Base-by-base conservation (phyloP, 2,888 invertebrate species). In the Tricholauxania praeusta region DNA sequence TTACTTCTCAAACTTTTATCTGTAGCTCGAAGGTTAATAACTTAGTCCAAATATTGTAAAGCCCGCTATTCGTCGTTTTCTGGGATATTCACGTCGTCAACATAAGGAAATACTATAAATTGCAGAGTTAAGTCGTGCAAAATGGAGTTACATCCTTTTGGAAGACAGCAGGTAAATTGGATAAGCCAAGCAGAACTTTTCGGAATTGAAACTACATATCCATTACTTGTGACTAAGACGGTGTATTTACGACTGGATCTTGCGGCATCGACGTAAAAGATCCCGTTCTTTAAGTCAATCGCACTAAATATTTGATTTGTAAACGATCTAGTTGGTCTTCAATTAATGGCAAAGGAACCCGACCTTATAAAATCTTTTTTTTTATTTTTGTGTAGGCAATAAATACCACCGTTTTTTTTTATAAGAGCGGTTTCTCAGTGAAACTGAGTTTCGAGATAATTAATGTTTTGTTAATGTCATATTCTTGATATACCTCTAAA, bases 61-160 rank as follows among this genome's bases (percentile, higher is more conserved):
- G 53, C 66, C 10, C 14, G 14, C 39, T 55, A 39, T 66, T 53
- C 66, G n/a, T 53, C 39, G 14, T 66, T 32, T n/a, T 52, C 53
- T 19, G 52, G 55, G 15, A 66, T 39, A 17, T 53, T 53, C n/a
- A 66, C 47, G 22, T 66, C 66, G 22, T 66, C 66, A 28, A 66
- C n/a, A 55, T 66, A 66, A 12, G 39, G 52, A 8, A 28, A 28
- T 19, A 19, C 32, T 14, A 19, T 22, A 28, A 5, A 1, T 22
- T 3, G 14, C 19, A 4, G 65, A 10, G 39, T 3, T 17, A 66
- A 66, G n/a, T 66, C 17, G 19, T 28, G 51, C 14, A 66, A 66
- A 55, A 66, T 66, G 52, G 66, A 32, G 17, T 66, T 66, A 66
- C 28, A 5, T n/a, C 17, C 17, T 39, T 17, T 28, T 1, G 7